Evolutionary conservation across 2,113 vertebrate genomes (phyloP).

Genomic region (Fregetta grallaria): DNA sequence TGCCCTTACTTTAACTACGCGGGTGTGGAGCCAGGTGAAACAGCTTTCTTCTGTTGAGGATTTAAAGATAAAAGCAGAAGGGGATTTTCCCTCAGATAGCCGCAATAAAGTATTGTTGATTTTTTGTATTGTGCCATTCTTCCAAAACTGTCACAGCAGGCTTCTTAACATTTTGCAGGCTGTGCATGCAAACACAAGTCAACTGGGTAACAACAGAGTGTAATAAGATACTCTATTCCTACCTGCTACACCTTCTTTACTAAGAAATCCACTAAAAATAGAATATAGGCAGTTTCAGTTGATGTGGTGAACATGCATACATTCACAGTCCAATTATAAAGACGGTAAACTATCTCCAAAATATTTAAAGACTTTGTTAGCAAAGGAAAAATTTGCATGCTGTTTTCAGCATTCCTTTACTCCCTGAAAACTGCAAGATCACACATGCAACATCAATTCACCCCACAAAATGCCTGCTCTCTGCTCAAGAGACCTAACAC

Average conservation of each 20-base stretch:
- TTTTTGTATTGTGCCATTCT: background rate
- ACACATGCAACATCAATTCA: background rate
- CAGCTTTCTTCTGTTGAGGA: background rate
- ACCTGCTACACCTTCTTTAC: background rate
- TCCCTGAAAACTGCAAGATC: background rate
- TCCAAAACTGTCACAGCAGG: background rate
- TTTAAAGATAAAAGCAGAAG: slow-evolving; percentile 58
- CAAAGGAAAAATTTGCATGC: background rate
- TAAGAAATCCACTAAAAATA: slow-evolving; percentile 41
- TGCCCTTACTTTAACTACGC: background rate
- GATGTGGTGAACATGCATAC: background rate
- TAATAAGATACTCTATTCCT: slow-evolving; percentile 5
- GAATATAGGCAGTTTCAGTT: background rate
- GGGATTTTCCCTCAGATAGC: slow-evolving; percentile 40
- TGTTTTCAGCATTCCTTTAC: background rate
- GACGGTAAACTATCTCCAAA: background rate
- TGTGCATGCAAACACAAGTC: background rate
- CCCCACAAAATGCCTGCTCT: background rate
- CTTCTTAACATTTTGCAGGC: background rate
- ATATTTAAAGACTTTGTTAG: background rate
- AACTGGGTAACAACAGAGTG: background rate
- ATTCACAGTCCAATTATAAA: background rate
- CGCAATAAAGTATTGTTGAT: background rate
- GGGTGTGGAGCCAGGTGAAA: slow-evolving; percentile 9
- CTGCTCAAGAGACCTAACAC: background rate